A percentile compares a stretch with the other conserved stretches of the same genome.
These are phyloP conservation scores for Apocheima hispidaria DNA, from an alignment of 2,888 invertebrate species.

Conservation along the genomic window DNA sequence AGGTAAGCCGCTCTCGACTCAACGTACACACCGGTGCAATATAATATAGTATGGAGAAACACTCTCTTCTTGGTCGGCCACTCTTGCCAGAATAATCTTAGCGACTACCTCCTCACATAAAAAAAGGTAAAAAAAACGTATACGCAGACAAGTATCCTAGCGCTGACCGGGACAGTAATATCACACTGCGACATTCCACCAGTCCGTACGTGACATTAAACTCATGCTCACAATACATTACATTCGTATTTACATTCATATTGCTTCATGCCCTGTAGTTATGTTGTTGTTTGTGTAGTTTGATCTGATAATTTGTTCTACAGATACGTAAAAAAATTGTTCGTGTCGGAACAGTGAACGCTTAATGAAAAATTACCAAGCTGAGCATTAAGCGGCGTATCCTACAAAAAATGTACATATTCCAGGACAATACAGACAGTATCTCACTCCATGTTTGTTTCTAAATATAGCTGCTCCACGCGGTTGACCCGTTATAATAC, in stretches of 20 bases:
- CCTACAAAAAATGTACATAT: no score
- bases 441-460: no score
- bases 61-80: no score
- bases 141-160: no score
- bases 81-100: no score
- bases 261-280: constrained; percentile 23
- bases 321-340: neutral
- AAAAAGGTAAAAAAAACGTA: no score
- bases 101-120: no score
- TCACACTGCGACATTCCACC: neutral
- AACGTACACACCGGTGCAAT: neutral
- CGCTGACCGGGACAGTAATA: no score
- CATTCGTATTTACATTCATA: constrained; percentile 12
- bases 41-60: neutral
- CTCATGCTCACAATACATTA: constrained; percentile 9
- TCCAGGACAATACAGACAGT: no score
- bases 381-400: neutral
- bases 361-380: neutral
- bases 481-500: no score
- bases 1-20: constrained; percentile 65
- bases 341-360: neutral
- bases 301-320: neutral
- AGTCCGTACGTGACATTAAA: neutral
- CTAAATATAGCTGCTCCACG: no score
- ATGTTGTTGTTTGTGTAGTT: constrained; percentile 3